phyloP scores from a whole-genome alignment of 2,113 vertebrate species.

The Rhagologus leucostigma region DNA sequence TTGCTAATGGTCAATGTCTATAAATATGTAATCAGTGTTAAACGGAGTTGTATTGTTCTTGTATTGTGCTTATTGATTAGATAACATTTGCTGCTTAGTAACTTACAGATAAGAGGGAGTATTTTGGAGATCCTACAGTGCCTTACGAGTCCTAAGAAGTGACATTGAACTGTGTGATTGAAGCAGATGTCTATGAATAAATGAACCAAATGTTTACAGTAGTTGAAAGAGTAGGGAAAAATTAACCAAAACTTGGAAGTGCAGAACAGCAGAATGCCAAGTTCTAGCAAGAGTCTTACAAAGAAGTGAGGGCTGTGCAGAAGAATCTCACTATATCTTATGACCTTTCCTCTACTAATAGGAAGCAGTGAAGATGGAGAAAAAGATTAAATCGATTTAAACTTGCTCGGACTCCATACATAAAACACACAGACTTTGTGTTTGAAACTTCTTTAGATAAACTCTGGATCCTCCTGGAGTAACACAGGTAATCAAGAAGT shows the following conservation, averaged over 20 bases:
- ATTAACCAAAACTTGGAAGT: slow-evolving; percentile 13
- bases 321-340: neutral
- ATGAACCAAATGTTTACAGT: slow-evolving; percentile 9
- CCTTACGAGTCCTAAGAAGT: neutral
- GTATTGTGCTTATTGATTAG: slow-evolving; percentile 52
- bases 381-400: slow-evolving; percentile 78
- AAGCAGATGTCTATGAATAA: slow-evolving; percentile 55
- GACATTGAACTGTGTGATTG: slow-evolving; percentile 60
- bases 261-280: neutral
- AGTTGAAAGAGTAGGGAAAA: neutral
- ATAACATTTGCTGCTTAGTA: slow-evolving; percentile 30
- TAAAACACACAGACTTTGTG: neutral
- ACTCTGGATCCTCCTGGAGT: neutral
- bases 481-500: slow-evolving; percentile 21
- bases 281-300: neutral
- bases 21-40: neutral
- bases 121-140: neutral
- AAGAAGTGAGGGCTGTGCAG: neutral
- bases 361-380: slow-evolving; percentile 98
- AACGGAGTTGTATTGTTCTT: slow-evolving; percentile 44
- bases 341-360: slow-evolving; percentile 59
- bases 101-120: neutral
- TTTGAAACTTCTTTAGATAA: neutral
- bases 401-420: neutral
- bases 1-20: slow-evolving; percentile 7